Conservation (phyloP, 1,140 invertebrate genomes). For the Agraylea sexmaculata region DNA sequence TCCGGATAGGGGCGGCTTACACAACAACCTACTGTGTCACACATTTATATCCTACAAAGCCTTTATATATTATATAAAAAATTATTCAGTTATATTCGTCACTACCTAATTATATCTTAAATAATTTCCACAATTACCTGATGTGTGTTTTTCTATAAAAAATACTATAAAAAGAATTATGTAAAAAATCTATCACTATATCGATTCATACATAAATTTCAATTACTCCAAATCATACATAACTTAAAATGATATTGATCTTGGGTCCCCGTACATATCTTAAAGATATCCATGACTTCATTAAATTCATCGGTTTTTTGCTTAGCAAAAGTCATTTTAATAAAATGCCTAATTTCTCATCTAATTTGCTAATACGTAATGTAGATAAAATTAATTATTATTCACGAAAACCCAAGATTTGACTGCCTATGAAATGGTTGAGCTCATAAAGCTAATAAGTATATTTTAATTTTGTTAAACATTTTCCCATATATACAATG, state of each 20-base stretch:
- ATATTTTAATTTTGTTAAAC: no score
- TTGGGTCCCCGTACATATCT: slow-evolving; percentile 3
- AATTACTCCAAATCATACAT: slow-evolving; percentile 8
- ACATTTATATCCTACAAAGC: neutral
- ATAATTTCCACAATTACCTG: neutral
- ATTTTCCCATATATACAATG: no score
- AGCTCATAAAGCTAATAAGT: no score
- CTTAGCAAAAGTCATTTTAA: slow-evolving; percentile 5
- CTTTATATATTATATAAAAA: neutral
- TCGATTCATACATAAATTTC: slow-evolving; percentile 10
- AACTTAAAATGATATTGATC: neutral
- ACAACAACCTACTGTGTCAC: neutral
- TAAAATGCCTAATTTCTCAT: slow-evolving; percentile 10
- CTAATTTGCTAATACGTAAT: no score
- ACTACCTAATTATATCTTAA: slow-evolving; percentile 1
- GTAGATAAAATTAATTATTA: no score
- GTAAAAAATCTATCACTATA: slow-evolving; percentile 7
- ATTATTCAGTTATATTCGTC: neutral
- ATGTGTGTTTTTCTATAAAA: neutral
- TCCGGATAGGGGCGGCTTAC: neutral
- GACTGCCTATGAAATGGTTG: no score
- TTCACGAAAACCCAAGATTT: no score
- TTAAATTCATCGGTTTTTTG: neutral
- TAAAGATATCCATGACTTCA: slow-evolving; percentile 13
- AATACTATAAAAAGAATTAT: slow-evolving; percentile 1